Base-by-base conservation (phyloP, 1,140 invertebrate genomes). In the Nephotettix cincticeps region DNA sequence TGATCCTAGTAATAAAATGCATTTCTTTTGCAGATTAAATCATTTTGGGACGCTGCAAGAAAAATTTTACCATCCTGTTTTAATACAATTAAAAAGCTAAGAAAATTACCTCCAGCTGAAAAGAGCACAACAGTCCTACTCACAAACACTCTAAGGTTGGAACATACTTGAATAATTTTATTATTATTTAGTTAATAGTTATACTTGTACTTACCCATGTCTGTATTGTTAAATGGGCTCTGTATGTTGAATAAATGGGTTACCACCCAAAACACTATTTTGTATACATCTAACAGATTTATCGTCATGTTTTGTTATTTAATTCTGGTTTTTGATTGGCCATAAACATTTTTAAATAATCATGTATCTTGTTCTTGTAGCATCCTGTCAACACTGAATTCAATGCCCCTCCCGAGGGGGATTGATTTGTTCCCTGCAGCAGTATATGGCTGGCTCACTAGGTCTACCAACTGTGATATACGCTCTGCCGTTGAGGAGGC, bases 21-120 rank as follows among this genome's bases (percentile, higher is more conserved):
- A n/a, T n/a, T n/a, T 65, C 32, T n/a, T 67, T 40, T 21, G 27
- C 64, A 80, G 79, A 80, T 87, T 0, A 91, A 89, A 82, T 77
- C 90, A 23, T 93, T 93, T 77, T 93, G 92, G 92, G 90, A 92
- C 66, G 88, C 89, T 0, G 86, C 87, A 0, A 91, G 86, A 74
- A 90, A 90, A 78, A 75, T 93, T 4, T 77, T 93, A 9, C 91
- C 91, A 27, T 92, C 91, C 4, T 92, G 91, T 73, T 89, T 90
- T 70, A 88, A 87, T 70, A 83, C 88, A 36, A 83, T 94, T 25
- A 82, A 90, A 69, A 93, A 92, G 80, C 83, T 93, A 21, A 84
- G 91, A 71, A 91, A 90, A 75, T 88, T 90, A 75, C 85, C 82
- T 19, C 81, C 84, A 0, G 89, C 88, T 23, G 91, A 93, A 75